These are phyloP conservation scores for Aeoliscus strigatus DNA, from an alignment of 2,797 vertebrate species.

Conservation along the genomic window DNA sequence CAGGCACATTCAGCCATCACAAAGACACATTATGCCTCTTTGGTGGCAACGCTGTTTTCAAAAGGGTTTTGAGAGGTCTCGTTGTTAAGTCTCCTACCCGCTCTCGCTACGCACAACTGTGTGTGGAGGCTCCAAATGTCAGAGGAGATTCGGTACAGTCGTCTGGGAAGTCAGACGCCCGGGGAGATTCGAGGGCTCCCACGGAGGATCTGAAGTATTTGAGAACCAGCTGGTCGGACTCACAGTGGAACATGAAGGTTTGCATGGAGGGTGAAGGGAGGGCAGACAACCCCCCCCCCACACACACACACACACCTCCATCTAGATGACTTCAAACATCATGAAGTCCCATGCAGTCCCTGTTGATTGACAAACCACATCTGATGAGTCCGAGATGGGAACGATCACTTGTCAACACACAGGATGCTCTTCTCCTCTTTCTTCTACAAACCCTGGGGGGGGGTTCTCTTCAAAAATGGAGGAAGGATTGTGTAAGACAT, in stretches of 20 bases:
- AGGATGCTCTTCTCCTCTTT: too few species aligned
- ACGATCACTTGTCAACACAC: too few species aligned
- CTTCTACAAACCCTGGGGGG: neutral
- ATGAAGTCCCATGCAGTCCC: too few species aligned
- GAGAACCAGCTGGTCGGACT: constrained; percentile 9
- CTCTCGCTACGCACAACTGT: too few species aligned
- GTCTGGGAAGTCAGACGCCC: constrained; percentile 36
- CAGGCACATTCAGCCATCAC: constrained; percentile 63
- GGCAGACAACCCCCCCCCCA: neutral
- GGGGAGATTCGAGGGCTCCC: constrained; percentile 18
- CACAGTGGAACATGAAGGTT: constrained; percentile 5
- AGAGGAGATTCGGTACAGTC: constrained; percentile 52
- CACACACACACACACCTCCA: too few species aligned
- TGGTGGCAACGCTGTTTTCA: constrained; percentile 46
- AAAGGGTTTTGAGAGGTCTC: constrained; percentile 58
- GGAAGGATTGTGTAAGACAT: too few species aligned
- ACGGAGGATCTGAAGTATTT: constrained; percentile 13
- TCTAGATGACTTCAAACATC: neutral
- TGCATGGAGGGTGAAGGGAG: constrained; percentile 11
- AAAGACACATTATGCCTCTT: constrained; percentile 68
- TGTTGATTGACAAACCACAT: too few species aligned
- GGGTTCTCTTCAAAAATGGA: constrained; percentile 2
- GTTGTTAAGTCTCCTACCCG: constrained; percentile 48
- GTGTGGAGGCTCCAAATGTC: constrained; percentile 63
- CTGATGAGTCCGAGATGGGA: too few species aligned